These are phyloP conservation scores for Petrolisthes manimaculis DNA, from an alignment of 2,888 invertebrate species.

Conservation along the genomic window DNA sequence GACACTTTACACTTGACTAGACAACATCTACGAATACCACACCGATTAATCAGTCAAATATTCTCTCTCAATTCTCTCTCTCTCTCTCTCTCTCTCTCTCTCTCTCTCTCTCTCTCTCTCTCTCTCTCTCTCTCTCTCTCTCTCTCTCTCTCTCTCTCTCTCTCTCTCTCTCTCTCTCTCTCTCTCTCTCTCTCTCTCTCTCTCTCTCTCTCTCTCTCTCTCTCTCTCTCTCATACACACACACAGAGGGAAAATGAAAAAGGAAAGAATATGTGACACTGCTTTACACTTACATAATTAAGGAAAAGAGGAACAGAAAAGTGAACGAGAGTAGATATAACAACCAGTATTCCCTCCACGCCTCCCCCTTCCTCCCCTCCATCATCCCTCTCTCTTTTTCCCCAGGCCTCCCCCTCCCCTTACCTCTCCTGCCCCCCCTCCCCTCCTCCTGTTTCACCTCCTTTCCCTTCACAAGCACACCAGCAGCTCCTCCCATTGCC, in stretches of 20 bases:
- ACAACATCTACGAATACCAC: too few relatives aligned
- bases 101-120: constrained; percentile 29
- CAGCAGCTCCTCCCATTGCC: not conserved
- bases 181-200: not conserved
- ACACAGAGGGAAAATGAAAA: not conserved
- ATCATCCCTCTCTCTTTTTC: not conserved
- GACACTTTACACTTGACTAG: too few relatives aligned
- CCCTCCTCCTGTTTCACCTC: not conserved
- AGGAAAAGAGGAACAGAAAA: too few relatives aligned
- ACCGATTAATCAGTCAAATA: too few relatives aligned
- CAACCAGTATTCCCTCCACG: not conserved
- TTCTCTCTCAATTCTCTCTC: not conserved
- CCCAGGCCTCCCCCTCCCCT: not conserved
- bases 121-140: constrained; percentile 29
- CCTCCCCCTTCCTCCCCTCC: not conserved
- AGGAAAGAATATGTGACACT: too few relatives aligned
- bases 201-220: constrained; percentile 1
- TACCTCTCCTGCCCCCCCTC: not conserved
- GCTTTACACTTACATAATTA: too few relatives aligned
- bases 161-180: constrained; percentile 4
- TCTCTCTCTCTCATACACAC: not conserved
- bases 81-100: constrained; percentile 24
- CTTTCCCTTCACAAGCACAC: not conserved
- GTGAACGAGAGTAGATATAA: not conserved
- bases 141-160: constrained; percentile 20